These are phyloP conservation scores for Heterodera carotae DNA, from an alignment of 1,140 invertebrate genomes.

Conservation along the genomic window DNA sequence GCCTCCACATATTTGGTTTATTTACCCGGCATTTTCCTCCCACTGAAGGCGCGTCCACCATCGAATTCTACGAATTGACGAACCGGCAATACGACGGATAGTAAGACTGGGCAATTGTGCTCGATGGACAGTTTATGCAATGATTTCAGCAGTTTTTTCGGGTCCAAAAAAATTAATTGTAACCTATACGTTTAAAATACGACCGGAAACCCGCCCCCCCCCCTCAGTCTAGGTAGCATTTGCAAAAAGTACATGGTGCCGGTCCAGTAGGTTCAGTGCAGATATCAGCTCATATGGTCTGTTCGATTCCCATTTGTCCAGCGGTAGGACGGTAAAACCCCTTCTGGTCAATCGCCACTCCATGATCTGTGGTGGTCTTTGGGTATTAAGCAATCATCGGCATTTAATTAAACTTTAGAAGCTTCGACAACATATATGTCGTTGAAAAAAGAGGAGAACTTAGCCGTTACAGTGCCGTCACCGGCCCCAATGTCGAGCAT, in stretches of 20 bases:
- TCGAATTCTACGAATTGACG: constrained; percentile 82
- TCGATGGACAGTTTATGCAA: constrained; percentile 40
- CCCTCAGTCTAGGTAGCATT: too few species aligned
- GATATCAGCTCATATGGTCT: constrained; percentile 76
- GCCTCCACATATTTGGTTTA: too few species aligned
- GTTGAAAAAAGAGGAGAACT: constrained; percentile 72
- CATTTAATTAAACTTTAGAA: constrained; percentile 70
- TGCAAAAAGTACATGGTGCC: constrained; percentile 72
- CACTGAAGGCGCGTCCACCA: not conserved
- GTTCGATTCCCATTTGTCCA: constrained; percentile 74
- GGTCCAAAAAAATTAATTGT: constrained; percentile 66
- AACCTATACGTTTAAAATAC: too few species aligned
- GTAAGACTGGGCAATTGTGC: constrained; percentile 73
- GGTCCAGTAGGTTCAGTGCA: constrained; percentile 85
- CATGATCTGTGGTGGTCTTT: constrained; percentile 48
- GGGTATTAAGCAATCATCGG: not conserved
- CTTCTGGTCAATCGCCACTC: constrained; percentile 54
- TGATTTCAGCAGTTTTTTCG: constrained; percentile 73
- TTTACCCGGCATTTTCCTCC: constrained; percentile 6
- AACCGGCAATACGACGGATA: constrained; percentile 85
- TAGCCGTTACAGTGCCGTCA: constrained; percentile 81
- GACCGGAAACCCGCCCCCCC: too few species aligned
- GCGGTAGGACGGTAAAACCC: constrained; percentile 75
- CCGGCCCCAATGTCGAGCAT: constrained; percentile 86
- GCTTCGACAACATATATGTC: constrained; percentile 82